Evolutionary conservation across 2,797 vertebrate genomes (phyloP).

Genomic region (Brachyalestes nurse): DNA sequence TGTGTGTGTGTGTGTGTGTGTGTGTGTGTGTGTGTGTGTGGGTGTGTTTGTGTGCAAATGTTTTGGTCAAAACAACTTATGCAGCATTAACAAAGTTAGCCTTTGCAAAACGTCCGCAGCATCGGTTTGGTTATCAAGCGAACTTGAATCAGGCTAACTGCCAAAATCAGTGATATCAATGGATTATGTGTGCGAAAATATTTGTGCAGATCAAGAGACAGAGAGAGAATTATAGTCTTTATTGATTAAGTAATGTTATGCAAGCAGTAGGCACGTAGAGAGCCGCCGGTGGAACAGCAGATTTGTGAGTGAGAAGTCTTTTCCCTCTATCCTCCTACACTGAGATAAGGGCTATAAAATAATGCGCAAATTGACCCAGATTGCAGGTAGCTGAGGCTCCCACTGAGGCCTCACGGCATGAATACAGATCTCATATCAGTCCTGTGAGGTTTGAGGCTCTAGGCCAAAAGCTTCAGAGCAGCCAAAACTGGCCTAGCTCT

Average conservation of each 20-base stretch:
- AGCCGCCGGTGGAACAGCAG: constrained; percentile 51
- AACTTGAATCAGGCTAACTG: not conserved
- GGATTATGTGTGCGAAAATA: not conserved
- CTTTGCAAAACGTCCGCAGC: not conserved
- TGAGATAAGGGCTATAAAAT: constrained; percentile 78
- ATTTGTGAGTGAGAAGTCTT: constrained; percentile 53
- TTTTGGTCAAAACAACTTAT: constrained; percentile 59
- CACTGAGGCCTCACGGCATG: constrained; percentile 52
- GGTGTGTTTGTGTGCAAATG: constrained; percentile 3
- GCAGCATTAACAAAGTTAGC: constrained; percentile 25
- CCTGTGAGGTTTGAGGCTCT: constrained; percentile 68
- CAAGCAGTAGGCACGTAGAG: constrained; percentile 59
- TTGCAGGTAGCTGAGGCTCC: constrained; percentile 77
- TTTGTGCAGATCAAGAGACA: not conserved
- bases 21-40: not conserved
- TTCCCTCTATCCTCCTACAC: constrained; percentile 54
- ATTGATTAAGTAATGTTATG: constrained; percentile 1
- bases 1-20: constrained; percentile 43
- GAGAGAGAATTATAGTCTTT: not conserved
- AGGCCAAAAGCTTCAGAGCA: constrained; percentile 54
- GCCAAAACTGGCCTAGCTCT: constrained; percentile 30
- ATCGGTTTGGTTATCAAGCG: not conserved
- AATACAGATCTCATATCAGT: constrained; percentile 66
- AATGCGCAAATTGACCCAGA: constrained; percentile 82
- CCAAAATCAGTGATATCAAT: not conserved